A percentile compares a stretch with the other conserved stretches of the same genome.
phyloP scores from a whole-genome alignment of 2,113 vertebrate species.

The Oncorhynchus kisutch region DNA sequence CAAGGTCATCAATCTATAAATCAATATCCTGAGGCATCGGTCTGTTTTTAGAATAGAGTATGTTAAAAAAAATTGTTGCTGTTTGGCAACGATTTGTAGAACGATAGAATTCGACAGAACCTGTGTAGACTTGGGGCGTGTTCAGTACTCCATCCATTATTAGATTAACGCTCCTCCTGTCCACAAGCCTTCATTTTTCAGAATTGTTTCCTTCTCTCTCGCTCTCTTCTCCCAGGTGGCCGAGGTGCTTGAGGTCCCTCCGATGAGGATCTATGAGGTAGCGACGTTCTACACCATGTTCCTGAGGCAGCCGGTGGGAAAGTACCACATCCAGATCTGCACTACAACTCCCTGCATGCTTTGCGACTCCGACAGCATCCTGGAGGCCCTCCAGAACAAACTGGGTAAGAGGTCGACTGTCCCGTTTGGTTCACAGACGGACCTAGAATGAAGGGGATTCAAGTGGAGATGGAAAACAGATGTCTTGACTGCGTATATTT shows the following conservation, averaged over 20 bases:
- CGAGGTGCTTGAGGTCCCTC: slow-evolving; percentile 87
- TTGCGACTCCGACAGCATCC: slow-evolving; percentile 91
- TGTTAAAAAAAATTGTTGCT: too few relatives aligned
- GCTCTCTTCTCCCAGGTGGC: slow-evolving; percentile 78
- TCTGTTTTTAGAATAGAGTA: too few relatives aligned
- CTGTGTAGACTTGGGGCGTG: too few relatives aligned
- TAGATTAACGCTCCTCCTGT: too few relatives aligned
- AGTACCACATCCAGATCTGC: slow-evolving; percentile 95
- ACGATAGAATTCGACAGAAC: too few relatives aligned
- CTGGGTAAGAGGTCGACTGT: slow-evolving; percentile 79
- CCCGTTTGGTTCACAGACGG: slow-evolving; percentile 12
- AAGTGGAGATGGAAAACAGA: slow-evolving; percentile 26
- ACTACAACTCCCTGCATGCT: slow-evolving; percentile 98
- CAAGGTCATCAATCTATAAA: slow-evolving; percentile 80
- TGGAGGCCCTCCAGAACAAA: slow-evolving; percentile 92
- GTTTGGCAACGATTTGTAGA: too few relatives aligned
- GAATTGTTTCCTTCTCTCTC: too few relatives aligned
- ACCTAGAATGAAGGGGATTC: slow-evolving; percentile 16
- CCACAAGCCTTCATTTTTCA: too few relatives aligned
- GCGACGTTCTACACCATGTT: slow-evolving; percentile 99
- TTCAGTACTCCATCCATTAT: too few relatives aligned
- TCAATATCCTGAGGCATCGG: slow-evolving; percentile 54
- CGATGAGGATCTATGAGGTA: slow-evolving; percentile 98
- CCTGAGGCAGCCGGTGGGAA: slow-evolving; percentile 91
- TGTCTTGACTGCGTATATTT: slow-evolving; percentile 11